Base-by-base conservation (phyloP, 2,113 vertebrate species). In the Tenrec ecaudatus region DNA sequence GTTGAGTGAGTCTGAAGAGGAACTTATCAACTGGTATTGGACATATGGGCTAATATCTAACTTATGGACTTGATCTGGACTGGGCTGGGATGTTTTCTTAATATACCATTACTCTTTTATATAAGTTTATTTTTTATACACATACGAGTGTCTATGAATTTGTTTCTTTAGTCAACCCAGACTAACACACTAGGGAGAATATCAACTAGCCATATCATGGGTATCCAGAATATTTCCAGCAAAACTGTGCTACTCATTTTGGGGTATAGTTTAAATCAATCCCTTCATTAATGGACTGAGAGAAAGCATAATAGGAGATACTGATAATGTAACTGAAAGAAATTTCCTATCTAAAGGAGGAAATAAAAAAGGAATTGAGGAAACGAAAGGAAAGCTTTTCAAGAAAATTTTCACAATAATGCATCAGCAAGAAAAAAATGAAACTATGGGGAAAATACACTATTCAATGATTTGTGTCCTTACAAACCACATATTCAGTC, bases 361-460 rank as follows among this genome's bases (percentile, higher is more conserved):
- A 33, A 62, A 62, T 62, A 64, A 64, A 64, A 7, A 9, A 77
- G 64, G 17, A 47, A 19, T 53, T 86, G 2, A 91, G 12, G n/a
- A 73, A 92, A 73, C 29, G 29, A 88, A 90, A 83, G 29, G 64
- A 58, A 85, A 1, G 1, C 84, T 83, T 81, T 89, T 78, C 17
- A 53, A 88, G 84, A 81, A 22, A 77, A 88, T 80, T 84, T 90
- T 79, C 66, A 92, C 57, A 88, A 17, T 20, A 81, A 40, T 53
- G 9, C 79, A 83, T 87, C 53, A n/a, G n/a, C 17, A 71, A 60
- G n/a, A 77, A 82, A 75, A 43, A 76, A 6, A 77, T 27, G 10
- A 78, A 87, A 83, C 5, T 47, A 22, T 60, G 62, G 17, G 16
- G 82, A 73, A 17, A 92, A 79, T 20, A 17, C 8, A 84, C 27